A percentile compares a stretch with the other conserved stretches of the same genome.
Evolutionary conservation across 2,888 invertebrate genomes (phyloP).

Genomic region (Thera obeliscata): DNA sequence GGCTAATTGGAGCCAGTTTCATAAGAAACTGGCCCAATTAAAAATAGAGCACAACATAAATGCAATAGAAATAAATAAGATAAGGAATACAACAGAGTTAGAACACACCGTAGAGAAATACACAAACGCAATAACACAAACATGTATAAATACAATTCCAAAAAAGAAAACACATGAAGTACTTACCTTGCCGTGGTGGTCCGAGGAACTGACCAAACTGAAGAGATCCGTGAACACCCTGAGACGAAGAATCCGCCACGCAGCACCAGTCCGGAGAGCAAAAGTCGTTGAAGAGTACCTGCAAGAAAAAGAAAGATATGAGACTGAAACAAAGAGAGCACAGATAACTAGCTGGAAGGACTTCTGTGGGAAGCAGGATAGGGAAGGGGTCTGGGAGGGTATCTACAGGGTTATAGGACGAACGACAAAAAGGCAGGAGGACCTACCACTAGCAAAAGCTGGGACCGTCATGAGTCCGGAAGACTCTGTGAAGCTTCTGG

Average conservation of each 20-base stretch:
- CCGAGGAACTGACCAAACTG: neutral
- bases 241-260: neutral
- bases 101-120: neutral
- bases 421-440: neutral
- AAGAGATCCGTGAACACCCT: neutral
- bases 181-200: neutral
- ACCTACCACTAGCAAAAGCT: neutral
- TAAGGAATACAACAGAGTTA: neutral
- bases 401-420: neutral
- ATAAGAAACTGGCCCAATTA: neutral
- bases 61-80: neutral
- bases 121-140: neutral
- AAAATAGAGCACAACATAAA: neutral
- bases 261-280: neutral
- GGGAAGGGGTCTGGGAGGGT: neutral
- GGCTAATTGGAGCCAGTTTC: neutral
- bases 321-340: neutral
- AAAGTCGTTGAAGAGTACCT: neutral
- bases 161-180: neutral
- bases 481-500: neutral
- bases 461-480: neutral
- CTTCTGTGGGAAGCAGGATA: neutral
- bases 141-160: slow-evolving; percentile 1
- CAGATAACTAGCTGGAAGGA: neutral
- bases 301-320: neutral